These are phyloP conservation scores for Urophycis tenuis DNA, from an alignment of 2,797 vertebrate genomes.

Conservation along the genomic window DNA sequence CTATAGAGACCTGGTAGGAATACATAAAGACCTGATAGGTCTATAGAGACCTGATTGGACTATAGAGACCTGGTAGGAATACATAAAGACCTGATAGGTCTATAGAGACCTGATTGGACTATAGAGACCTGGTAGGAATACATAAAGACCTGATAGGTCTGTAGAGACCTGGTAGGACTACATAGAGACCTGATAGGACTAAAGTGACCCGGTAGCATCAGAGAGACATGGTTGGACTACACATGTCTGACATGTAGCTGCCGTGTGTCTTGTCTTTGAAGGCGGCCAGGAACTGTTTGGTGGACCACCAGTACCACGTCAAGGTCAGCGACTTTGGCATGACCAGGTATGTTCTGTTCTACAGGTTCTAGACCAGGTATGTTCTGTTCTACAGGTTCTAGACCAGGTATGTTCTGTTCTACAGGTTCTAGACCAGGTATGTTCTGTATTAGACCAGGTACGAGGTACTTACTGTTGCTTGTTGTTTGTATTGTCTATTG, in stretches of 20 bases:
- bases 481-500: no score
- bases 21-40: not conserved
- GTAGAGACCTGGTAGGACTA: not conserved
- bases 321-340: conserved; percentile 89
- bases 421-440: not conserved
- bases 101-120: not conserved
- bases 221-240: conserved; percentile 75
- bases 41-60: conserved; percentile 82
- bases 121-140: not conserved
- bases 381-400: not conserved
- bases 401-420: not conserved
- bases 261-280: conserved; percentile 35
- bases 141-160: not conserved
- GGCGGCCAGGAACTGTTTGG: conserved; percentile 88
- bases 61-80: not conserved
- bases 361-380: not conserved
- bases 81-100: not conserved
- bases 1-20: conserved; percentile 80
- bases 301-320: conserved; percentile 69
- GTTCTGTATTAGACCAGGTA: not conserved
- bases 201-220: conserved; percentile 70
- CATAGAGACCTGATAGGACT: conserved; percentile 17
- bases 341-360: conserved; percentile 70
- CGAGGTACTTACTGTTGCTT: no score
- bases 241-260: not conserved